These are phyloP conservation scores for Enteromius radiatus DNA, from an alignment of 2,797 vertebrate genomes.

Conservation along the genomic window DNA sequence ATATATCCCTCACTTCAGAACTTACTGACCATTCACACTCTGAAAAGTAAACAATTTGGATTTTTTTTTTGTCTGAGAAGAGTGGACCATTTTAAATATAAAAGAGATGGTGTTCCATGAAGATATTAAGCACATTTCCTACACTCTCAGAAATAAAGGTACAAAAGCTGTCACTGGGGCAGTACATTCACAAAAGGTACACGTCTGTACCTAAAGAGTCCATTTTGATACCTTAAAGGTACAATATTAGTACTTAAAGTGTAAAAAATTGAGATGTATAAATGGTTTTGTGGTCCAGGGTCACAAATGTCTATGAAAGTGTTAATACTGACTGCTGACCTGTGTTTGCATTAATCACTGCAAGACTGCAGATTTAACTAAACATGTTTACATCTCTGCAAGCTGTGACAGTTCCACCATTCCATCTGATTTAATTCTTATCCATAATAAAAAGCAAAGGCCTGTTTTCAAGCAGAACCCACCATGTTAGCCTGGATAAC, in stretches of 20 bases:
- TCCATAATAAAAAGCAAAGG: neutral
- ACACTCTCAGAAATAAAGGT: too few relatives aligned
- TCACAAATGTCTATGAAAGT: neutral
- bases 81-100: neutral
- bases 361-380: neutral
- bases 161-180: too few relatives aligned
- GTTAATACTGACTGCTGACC: conserved; percentile 2
- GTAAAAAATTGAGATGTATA: too few relatives aligned
- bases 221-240: too few relatives aligned
- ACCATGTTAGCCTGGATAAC: neutral
- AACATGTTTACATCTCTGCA: conserved; percentile 20
- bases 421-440: conserved; percentile 3
- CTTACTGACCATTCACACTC: neutral
- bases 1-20: neutral
- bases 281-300: too few relatives aligned
- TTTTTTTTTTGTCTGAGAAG: conserved; percentile 12
- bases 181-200: too few relatives aligned
- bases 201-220: too few relatives aligned
- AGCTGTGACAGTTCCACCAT: neutral
- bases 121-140: too few relatives aligned
- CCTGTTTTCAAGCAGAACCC: neutral
- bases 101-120: too few relatives aligned
- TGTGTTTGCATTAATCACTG: conserved; percentile 9
- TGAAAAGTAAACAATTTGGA: conserved; percentile 1
- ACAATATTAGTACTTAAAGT: too few relatives aligned